phyloP scores from a whole-genome alignment of 2,888 invertebrate species.

The Lutraria lutraria region DNA sequence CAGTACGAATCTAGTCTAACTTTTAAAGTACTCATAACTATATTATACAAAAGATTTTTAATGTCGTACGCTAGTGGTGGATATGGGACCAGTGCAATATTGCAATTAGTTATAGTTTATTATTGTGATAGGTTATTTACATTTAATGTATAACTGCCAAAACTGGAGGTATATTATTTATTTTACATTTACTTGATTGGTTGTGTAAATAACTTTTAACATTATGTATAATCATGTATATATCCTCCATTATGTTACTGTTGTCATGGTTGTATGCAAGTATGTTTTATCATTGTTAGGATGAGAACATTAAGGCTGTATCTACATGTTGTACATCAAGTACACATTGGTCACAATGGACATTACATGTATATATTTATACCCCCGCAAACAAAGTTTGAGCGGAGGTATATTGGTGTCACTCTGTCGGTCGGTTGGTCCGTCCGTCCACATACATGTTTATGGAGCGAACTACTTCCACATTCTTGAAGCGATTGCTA shows the following conservation, averaged over 20 bases:
- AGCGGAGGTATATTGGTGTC: too few species aligned
- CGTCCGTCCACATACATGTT: too few species aligned
- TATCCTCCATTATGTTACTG: neutral
- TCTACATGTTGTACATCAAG: too few species aligned
- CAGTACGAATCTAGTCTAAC: neutral
- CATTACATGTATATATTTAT: too few species aligned
- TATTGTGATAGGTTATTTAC: neutral
- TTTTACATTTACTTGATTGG: neutral
- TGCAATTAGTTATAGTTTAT: slow-evolving; percentile 6
- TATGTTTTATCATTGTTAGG: neutral
- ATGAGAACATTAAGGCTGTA: neutral
- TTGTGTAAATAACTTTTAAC: neutral
- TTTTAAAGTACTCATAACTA: neutral
- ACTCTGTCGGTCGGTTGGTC: too few species aligned
- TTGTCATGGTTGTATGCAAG: neutral
- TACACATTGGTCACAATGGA: too few species aligned
- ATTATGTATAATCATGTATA: neutral
- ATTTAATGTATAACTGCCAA: neutral
- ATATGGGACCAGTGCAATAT: slow-evolving; percentile 26
- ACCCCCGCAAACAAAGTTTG: too few species aligned
- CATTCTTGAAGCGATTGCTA: too few species aligned
- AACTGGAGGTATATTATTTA: neutral
- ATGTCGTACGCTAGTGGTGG: neutral
- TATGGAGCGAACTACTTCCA: too few species aligned
- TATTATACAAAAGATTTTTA: neutral